Base-by-base conservation (phyloP, 2,888 invertebrate species). In the Ochropleura plecta region DNA sequence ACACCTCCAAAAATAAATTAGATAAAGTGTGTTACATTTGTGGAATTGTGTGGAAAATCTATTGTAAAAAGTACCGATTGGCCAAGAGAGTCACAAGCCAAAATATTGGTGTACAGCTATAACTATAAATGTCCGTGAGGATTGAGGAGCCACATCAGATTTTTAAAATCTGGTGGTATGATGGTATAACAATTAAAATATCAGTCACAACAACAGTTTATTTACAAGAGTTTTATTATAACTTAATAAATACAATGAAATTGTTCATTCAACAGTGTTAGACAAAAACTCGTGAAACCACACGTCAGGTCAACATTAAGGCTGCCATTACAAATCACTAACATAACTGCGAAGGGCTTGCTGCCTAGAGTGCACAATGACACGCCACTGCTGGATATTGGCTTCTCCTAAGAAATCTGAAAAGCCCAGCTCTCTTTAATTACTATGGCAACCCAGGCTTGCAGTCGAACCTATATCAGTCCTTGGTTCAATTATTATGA, bases 211-310 rank as follows among this genome's bases (percentile, higher is more conserved):
- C 60, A 77, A 60, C 51, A 49, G 18, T 73, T 79, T 86, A 85
- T 87, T 81, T 85, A 85, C 87, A 87, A 87, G 68, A 79, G 63
- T 82, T 86, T 87, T 82, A 84, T 83, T 83, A 64, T 69, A 81
- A 78, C 87, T 85, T 85, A 83, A 79, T 84, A 86, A 86, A 86
- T 85, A 85, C 81, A 85, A 74, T 78, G 12, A 81, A 73, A 85
- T 73, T 59, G 68, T 76, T 82, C 73, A 79, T 79, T 76, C 78
- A 78, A 81, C 74, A 79, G 76, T 79, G 53, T 78, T 86, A 79
- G 40, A 71, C 44, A 74, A 70, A 59, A 78, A 68, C 59, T 66
- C 62, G 63, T 67, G 44, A 74, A 65, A 72, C 42, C 68, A 74
- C 71, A 76, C 64, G 0, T 69, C 53, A 73, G 18, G 30, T 60